Conservation (phyloP, 35 echinoderm and acorn worm species). For the Heliocidaris erythrogramma region DNA sequence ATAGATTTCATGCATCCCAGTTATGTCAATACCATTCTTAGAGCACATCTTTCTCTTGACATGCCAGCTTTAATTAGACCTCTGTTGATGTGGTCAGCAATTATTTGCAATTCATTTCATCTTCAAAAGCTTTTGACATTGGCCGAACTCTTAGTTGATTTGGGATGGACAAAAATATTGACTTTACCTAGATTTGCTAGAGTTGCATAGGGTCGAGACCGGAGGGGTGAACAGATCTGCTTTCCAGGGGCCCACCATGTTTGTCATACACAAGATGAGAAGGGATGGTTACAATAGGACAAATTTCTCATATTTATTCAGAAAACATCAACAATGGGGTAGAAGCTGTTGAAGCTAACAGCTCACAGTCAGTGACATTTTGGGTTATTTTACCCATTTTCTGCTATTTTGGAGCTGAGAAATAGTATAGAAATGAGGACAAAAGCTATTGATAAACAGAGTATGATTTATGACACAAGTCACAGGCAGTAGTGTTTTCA, state of each 20-base stretch:
- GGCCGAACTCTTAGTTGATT: background rate
- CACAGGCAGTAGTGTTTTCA: background rate
- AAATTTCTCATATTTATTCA: background rate
- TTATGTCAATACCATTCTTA: background rate
- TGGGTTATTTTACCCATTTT: conserved; percentile 1
- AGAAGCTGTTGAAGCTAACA: background rate
- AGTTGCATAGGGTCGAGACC: background rate
- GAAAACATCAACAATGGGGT: background rate
- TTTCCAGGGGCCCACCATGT: background rate
- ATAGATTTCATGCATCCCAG: background rate
- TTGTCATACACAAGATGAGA: background rate
- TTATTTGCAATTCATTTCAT: conserved; percentile 19
- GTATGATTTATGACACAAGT: conserved; percentile 11
- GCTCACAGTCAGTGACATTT: background rate
- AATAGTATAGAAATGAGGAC: background rate
- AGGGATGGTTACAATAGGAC: background rate
- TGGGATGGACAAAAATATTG: conserved; percentile 3
- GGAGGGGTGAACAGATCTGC: background rate
- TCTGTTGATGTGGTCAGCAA: background rate
- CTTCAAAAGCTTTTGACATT: background rate
- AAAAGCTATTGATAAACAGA: background rate
- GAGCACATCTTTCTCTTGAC: background rate
- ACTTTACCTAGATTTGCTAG: conserved; percentile 11
- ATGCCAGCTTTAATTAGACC: conserved; percentile 3
- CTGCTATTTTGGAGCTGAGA: background rate